A percentile compares a stretch with the other conserved stretches of the same genome.
phyloP scores from a whole-genome alignment of 2,888 invertebrate species.

The Dryadula phaetusa region DNA sequence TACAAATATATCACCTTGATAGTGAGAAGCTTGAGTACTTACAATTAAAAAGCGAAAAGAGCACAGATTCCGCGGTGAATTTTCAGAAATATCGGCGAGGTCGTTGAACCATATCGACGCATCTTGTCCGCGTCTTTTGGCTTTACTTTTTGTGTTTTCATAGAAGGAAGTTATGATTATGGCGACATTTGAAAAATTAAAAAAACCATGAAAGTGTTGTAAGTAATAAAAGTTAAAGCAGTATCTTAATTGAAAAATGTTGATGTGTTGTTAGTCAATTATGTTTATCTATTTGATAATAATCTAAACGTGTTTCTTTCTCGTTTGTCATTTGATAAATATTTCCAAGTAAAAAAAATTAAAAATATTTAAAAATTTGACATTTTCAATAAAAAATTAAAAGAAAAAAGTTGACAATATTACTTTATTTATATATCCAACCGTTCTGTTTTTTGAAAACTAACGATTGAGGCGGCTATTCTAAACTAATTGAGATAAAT shows the following conservation, averaged over 20 bases:
- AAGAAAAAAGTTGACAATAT: background rate
- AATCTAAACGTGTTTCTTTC: background rate
- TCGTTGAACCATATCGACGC: conserved; percentile 79
- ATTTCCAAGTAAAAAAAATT: no score
- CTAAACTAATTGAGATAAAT: conserved; percentile 45
- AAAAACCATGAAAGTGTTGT: background rate
- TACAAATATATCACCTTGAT: conserved; percentile 79
- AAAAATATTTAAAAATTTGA: background rate
- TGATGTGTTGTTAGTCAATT: background rate
- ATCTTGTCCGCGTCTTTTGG: conserved; percentile 76
- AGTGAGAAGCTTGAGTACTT: conserved; percentile 73
- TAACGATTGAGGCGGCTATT: conserved; percentile 38
- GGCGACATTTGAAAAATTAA: conserved; percentile 42
- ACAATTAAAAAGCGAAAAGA: conserved; percentile 84
- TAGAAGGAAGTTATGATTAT: conserved; percentile 63
- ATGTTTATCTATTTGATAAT: background rate
- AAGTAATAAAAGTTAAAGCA: background rate
- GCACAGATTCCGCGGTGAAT: conserved; percentile 78
- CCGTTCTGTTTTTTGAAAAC: conserved; percentile 28
- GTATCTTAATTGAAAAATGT: no score
- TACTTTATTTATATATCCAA: background rate
- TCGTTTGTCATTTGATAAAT: no score
- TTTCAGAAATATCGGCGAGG: conserved; percentile 83
- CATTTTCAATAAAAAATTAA: background rate
- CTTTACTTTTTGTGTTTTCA: conserved; percentile 68